Conservation (phyloP, 1,140 invertebrate species). For the Leptinotarsa texana region DNA sequence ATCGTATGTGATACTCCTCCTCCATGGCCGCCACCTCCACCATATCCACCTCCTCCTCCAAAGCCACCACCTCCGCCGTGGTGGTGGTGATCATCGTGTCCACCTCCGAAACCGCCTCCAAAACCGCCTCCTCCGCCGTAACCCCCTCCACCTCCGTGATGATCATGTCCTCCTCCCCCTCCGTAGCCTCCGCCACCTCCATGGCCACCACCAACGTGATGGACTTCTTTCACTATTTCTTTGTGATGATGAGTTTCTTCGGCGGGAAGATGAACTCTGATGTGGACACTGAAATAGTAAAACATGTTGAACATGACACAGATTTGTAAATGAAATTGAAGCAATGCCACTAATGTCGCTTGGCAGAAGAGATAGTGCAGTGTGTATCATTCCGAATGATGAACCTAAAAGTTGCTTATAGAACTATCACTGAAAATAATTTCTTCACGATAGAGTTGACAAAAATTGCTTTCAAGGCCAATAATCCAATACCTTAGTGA, state of each 20-base stretch:
- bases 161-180: conserved; percentile 18
- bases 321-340: too few relatives aligned
- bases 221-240: conserved; percentile 33
- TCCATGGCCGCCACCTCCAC: conserved; percentile 35
- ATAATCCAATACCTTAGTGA: too few relatives aligned
- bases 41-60: conserved; percentile 36
- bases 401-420: too few relatives aligned
- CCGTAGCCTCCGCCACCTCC: conserved; percentile 32
- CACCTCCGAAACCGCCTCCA: conserved; percentile 38
- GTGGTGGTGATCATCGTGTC: conserved; percentile 34
- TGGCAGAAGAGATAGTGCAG: too few relatives aligned
- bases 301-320: too few relatives aligned
- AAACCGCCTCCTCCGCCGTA: conserved; percentile 32
- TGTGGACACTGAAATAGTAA: conserved; percentile 46
- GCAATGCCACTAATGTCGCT: too few relatives aligned
- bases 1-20: conserved; percentile 21
- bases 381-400: too few relatives aligned
- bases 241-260: conserved; percentile 32
- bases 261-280: conserved; percentile 48
- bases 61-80: conserved; percentile 31
- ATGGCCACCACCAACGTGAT: conserved; percentile 35
- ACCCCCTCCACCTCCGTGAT: conserved; percentile 33
- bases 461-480: too few relatives aligned
- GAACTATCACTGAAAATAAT: too few relatives aligned
- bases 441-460: too few relatives aligned